phyloP scores from a whole-genome alignment of 2,888 invertebrate species.

The Aphidius colemani region DNA sequence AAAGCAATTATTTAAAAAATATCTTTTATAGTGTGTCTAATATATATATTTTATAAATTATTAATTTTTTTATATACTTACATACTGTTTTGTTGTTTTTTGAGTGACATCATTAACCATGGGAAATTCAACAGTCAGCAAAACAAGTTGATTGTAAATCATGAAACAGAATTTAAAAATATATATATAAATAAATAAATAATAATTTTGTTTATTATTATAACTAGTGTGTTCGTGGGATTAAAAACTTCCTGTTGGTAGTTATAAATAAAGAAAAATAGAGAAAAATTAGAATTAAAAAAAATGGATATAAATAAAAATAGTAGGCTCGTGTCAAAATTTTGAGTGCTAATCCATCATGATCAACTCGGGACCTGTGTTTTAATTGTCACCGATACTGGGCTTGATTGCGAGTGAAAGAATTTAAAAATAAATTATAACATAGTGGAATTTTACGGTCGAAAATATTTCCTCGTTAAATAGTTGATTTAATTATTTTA shows the following conservation, averaged over 20 bases:
- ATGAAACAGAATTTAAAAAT: conserved; percentile 19
- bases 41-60: neutral
- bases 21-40: neutral
- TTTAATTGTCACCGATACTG: conserved; percentile 55
- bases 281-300: conserved; percentile 27
- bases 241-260: conserved; percentile 26
- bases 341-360: conserved; percentile 53
- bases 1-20: conserved; percentile 5
- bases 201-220: conserved; percentile 18
- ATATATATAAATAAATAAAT: neutral
- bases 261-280: conserved; percentile 17
- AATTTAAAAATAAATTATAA: conserved; percentile 25
- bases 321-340: conserved; percentile 28
- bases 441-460: neutral
- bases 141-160: neutral
- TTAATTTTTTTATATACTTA: conserved; percentile 19
- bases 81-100: conserved; percentile 17
- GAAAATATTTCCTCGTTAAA: too few species aligned
- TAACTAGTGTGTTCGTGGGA: conserved; percentile 21
- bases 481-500: too few species aligned
- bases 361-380: conserved; percentile 55
- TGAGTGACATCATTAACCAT: neutral
- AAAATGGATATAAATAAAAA: neutral
- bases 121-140: too few species aligned
- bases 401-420: conserved; percentile 31